Evolutionary conservation across 2,797 vertebrate species (phyloP).

Genomic region (Pseudochaenichthys georgianus): DNA sequence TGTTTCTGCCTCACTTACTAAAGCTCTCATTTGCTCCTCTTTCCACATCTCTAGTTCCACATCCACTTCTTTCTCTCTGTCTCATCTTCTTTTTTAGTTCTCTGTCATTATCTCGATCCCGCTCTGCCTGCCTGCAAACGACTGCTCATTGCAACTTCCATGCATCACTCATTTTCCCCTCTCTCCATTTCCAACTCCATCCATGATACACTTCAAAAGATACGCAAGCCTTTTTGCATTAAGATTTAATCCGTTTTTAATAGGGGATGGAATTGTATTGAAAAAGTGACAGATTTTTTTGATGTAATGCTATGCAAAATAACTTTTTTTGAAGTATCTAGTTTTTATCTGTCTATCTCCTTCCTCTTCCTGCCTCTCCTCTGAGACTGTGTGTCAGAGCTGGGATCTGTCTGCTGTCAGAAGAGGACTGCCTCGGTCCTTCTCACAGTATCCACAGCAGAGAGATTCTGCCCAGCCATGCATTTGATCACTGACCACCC

Average conservation of each 20-base stretch:
- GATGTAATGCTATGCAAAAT: not conserved
- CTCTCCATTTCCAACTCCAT: slow-evolving; percentile 1
- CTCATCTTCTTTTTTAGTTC: slow-evolving; percentile 10
- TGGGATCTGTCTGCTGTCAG: slow-evolving; percentile 44
- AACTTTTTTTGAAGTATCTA: not conserved
- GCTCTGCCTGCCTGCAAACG: slow-evolving; percentile 16
- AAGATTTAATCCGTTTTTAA: not conserved
- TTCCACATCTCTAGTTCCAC: slow-evolving; percentile 16
- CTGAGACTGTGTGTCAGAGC: slow-evolving; percentile 60
- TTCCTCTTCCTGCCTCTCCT: slow-evolving; percentile 26
- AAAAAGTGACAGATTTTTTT: not conserved
- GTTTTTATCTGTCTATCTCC: slow-evolving; percentile 4
- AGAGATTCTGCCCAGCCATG: slow-evolving; percentile 72
- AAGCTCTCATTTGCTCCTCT: slow-evolving; percentile 20
- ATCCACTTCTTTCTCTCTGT: slow-evolving; percentile 7
- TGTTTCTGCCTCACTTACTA: slow-evolving; percentile 22
- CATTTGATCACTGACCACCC: slow-evolving; percentile 73
- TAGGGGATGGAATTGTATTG: not conserved
- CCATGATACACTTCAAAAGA: not conserved
- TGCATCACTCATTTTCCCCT: not conserved
- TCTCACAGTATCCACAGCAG: slow-evolving; percentile 65
- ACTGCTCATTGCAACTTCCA: slow-evolving; percentile 18
- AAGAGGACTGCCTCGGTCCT: slow-evolving; percentile 58
- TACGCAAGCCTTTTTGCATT: not conserved
- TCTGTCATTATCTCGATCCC: slow-evolving; percentile 25